Evolutionary conservation across 2,888 invertebrate species (phyloP).

Genomic region (Argyresthia albistria): DNA sequence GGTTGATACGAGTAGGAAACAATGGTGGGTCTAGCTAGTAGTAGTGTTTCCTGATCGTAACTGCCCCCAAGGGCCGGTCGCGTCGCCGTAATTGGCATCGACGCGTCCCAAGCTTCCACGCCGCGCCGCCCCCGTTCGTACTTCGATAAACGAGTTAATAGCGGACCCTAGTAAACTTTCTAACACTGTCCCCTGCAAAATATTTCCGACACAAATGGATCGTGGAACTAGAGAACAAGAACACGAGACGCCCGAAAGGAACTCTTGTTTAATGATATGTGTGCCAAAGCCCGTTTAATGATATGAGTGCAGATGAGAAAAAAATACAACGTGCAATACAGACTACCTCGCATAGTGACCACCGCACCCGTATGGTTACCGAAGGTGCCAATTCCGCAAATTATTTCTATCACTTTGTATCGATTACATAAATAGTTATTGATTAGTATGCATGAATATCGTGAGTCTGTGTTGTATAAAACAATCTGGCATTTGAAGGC

Average conservation of each 20-base stretch:
- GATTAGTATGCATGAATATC: conserved; percentile 6
- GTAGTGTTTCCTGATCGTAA: background rate
- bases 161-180: conserved; percentile 5
- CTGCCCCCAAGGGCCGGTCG: background rate
- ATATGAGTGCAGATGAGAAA: no score
- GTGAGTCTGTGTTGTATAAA: conserved; percentile 14
- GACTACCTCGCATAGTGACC: no score
- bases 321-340: no score
- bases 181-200: background rate
- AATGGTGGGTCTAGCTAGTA: background rate
- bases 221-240: no score
- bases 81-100: conserved; percentile 3
- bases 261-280: no score
- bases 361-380: no score
- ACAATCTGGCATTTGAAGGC: conserved; percentile 33
- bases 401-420: no score
- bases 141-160: conserved; percentile 10
- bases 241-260: no score
- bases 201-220: no score
- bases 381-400: no score
- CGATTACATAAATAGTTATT: no score
- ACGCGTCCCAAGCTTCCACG: conserved; percentile 6
- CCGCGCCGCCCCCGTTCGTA: conserved; percentile 8
- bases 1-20: background rate
- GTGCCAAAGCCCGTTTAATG: no score